Evolutionary conservation across 2,888 invertebrate genomes (phyloP), one percentile per base, ranked within the genome.

Genomic region (Halictus ligatus): DNA sequence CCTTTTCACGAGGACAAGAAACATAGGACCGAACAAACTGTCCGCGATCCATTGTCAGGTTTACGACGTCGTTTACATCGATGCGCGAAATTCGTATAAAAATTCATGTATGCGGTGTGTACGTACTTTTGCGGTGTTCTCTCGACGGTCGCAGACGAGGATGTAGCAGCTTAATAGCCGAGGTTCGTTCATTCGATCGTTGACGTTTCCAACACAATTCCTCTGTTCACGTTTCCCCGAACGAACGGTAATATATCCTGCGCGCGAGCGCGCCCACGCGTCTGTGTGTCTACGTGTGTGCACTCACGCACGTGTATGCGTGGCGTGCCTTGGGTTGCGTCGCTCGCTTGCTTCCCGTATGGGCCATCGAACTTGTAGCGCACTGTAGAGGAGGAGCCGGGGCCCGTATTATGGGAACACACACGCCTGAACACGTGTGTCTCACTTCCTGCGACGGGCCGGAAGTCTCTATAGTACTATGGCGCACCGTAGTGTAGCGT

Each of bases 391-490:
- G 80, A 84, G 86, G 84, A 89, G 83, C 75, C 80, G 75, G 85
- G 85, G 90, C 89, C 91, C 88, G 91, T 92, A 92, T 92, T 92
- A 93, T 93, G 93, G 92, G 93, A 93, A 94, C 92, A 93, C 92
- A 92, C 91, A 92, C 92, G 91, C 89, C 92, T 89, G 92, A 94
- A 94, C 94, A 94, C 94, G 94, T 94, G 94, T 94, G 94, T 93
- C 92, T 93, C 93, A 92, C 94, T 94, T 94, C 94, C 94, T 94
- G 94, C 89, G 91, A 90, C 91, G 92, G 93, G 91, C 94, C 94
- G 94, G 94, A 94, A 94, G 94, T 94, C 94, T 94, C 94, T 93
- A 93, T 93, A 94, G 94, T 94, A 94, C 94, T 93, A 93, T 92
- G 92, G 92, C 92, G 92, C 91, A 91, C 91, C 91, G 92, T 92